Conservation (phyloP, 2,888 invertebrate genomes). For the Amblyjoppa fuscipennis region DNA sequence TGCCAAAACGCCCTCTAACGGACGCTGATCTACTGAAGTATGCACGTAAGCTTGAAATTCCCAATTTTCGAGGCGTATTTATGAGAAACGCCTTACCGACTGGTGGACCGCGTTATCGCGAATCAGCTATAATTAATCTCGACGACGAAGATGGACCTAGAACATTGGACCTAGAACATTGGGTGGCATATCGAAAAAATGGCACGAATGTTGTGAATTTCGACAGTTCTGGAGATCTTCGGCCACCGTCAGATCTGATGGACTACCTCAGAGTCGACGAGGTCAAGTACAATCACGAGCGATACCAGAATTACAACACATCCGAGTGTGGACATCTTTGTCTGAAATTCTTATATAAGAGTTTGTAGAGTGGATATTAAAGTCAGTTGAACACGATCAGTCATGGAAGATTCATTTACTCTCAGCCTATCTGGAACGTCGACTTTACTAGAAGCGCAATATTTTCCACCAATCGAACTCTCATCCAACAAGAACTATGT, state of each 20-base stretch:
- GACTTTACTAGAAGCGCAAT: slow-evolving; percentile 70
- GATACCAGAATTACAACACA: slow-evolving; percentile 48
- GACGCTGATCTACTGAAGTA: slow-evolving; percentile 76
- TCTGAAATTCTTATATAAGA: slow-evolving; percentile 45
- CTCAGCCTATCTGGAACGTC: slow-evolving; percentile 73
- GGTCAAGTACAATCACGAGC: slow-evolving; percentile 29
- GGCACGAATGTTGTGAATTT: slow-evolving; percentile 34
- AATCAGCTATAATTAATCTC: slow-evolving; percentile 43
- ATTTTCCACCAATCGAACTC: slow-evolving; percentile 74
- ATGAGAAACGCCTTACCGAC: slow-evolving; percentile 68
- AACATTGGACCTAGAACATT: slow-evolving; percentile 25
- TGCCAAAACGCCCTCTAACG: slow-evolving; percentile 76
- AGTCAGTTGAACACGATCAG: slow-evolving; percentile 20
- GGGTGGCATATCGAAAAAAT: slow-evolving; percentile 37
- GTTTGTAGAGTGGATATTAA: not conserved
- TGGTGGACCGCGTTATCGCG: not conserved
- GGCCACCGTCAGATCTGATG: slow-evolving; percentile 24
- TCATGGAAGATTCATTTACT: slow-evolving; percentile 71
- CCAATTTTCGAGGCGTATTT: slow-evolving; percentile 79
- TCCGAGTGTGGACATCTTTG: slow-evolving; percentile 44
- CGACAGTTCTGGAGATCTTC: slow-evolving; percentile 48
- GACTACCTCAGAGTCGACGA: slow-evolving; percentile 29
- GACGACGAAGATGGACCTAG: slow-evolving; percentile 27
- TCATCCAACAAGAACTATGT: slow-evolving; percentile 69
- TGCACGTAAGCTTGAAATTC: slow-evolving; percentile 70